Evolutionary conservation across 92 coral and sea anemone species (phyloP).

Genomic region (Zoanthus sociatus): DNA sequence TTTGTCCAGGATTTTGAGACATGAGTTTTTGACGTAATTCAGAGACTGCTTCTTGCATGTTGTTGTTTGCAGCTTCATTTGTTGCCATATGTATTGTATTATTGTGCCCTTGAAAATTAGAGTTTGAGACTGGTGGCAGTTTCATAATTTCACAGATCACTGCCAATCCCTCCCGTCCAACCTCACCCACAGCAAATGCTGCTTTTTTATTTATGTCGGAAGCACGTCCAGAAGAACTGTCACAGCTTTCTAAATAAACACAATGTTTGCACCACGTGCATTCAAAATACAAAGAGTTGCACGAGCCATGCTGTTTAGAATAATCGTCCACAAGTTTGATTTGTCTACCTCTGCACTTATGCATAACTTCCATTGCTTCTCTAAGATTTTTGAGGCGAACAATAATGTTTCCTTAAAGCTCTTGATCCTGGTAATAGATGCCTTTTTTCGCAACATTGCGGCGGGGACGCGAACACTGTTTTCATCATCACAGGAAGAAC

Average conservation of each 20-base stretch:
- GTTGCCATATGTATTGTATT: slow-evolving; percentile 32
- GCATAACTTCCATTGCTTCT: slow-evolving; percentile 16
- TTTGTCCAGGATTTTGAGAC: slow-evolving; percentile 2
- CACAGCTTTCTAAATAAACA: slow-evolving; percentile 45
- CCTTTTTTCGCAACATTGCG: not conserved
- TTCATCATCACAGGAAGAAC: slow-evolving; percentile 1
- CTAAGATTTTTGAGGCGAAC: slow-evolving; percentile 2
- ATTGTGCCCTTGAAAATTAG: slow-evolving; percentile 50
- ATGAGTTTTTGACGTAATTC: not conserved
- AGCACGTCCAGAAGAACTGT: slow-evolving; percentile 16
- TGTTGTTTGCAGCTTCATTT: slow-evolving; percentile 13
- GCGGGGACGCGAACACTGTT: slow-evolving; percentile 10
- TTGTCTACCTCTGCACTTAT: slow-evolving; percentile 44
- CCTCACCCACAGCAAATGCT: slow-evolving; percentile 43
- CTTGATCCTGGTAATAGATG: not conserved
- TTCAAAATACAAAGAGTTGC: slow-evolving; percentile 39
- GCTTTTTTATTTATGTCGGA: slow-evolving; percentile 44
- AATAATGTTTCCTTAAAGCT: slow-evolving; percentile 7
- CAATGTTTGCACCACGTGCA: slow-evolving; percentile 49
- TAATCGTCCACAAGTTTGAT: slow-evolving; percentile 44
- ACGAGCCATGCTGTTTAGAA: slow-evolving; percentile 46
- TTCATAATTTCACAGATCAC: slow-evolving; percentile 53
- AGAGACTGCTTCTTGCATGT: not conserved
- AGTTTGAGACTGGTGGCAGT: slow-evolving; percentile 28
- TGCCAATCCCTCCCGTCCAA: slow-evolving; percentile 56